Base-by-base conservation (phyloP, 1,140 invertebrate species). In the Saccostrea echinata region DNA sequence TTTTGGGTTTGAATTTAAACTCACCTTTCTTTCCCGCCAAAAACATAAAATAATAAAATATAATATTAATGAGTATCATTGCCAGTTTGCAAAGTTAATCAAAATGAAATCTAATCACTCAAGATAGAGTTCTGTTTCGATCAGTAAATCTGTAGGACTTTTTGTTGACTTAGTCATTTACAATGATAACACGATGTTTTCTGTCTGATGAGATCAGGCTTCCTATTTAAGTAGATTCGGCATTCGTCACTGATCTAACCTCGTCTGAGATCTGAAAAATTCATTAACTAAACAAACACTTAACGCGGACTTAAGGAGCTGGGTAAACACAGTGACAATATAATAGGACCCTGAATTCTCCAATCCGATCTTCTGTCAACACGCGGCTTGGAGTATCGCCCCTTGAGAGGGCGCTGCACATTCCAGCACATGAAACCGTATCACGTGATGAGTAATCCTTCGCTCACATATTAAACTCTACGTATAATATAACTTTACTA, bases 251-350 rank as follows among this genome's bases (percentile, higher is more conserved):
- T 27, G 68, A 76, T 76, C 30, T 76, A 76, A 27, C 30, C 11
- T 30, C 24, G 68, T 30, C 30, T 27, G 24, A 24, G 24, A 27
- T 76, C 68, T 76, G 13, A 76, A 76, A 76, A 76, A 76, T 76
- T 76, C 68, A 76, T 76, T 76, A 76, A 76, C 68, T 13, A 30
- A 35, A 76, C 27, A 76, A 76, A 76, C 68, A 76, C 68, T 76
- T 33, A 16, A 33, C 16, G 16, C 24, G 12, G 16, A 18, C 68
- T 9, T 33, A 33, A 76, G 13, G 68, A 76, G 68, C 8, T 13
- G 27, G 30, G 24, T 27, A 76, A 76, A 76, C 27, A 76, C 11
- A 11, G 30, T 1, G 12, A 76, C 68, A 76, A 76, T 76, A 21
- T 27, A 76, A 13, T 13, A 16, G 11, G 8, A 12, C 13, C 24